Conservation (phyloP, 2,888 invertebrate species). For the Lasioglossum morio region DNA sequence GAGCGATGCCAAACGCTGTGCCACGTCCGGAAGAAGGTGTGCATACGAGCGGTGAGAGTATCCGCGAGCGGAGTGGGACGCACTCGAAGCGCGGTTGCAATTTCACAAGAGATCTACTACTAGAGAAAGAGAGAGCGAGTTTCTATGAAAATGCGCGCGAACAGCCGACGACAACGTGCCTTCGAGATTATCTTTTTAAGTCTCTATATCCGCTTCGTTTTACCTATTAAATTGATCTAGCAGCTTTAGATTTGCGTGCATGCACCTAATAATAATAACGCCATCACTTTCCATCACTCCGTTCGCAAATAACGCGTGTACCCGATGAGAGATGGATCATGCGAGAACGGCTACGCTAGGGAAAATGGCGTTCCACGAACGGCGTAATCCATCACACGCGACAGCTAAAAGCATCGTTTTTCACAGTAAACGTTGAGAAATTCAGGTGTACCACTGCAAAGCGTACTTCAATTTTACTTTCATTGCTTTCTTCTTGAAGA, state of each 20-base stretch:
- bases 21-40: constrained; percentile 42
- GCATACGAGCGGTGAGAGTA: constrained; percentile 31
- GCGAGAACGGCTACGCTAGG: constrained; percentile 11
- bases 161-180: constrained; percentile 21
- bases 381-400: constrained; percentile 32
- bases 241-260: background rate
- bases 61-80: background rate
- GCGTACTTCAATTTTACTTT: constrained; percentile 7
- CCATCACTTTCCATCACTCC: constrained; percentile 17
- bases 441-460: background rate
- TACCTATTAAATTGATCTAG: background rate
- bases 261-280: constrained; percentile 26
- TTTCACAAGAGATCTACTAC: constrained; percentile 11
- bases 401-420: constrained; percentile 14
- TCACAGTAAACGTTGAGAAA: background rate
- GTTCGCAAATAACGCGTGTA: background rate
- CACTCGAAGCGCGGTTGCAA: background rate
- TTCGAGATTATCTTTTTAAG: background rate
- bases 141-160: constrained; percentile 59
- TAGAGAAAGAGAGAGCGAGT: constrained; percentile 14
- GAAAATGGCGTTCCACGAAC: constrained; percentile 23
- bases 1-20: constrained; percentile 35
- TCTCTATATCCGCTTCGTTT: constrained; percentile 23
- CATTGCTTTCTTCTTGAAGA: background rate
- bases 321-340: constrained; percentile 4